phyloP scores from a whole-genome alignment of 2,113 vertebrate species.

The Turdus rufiventris region DNA sequence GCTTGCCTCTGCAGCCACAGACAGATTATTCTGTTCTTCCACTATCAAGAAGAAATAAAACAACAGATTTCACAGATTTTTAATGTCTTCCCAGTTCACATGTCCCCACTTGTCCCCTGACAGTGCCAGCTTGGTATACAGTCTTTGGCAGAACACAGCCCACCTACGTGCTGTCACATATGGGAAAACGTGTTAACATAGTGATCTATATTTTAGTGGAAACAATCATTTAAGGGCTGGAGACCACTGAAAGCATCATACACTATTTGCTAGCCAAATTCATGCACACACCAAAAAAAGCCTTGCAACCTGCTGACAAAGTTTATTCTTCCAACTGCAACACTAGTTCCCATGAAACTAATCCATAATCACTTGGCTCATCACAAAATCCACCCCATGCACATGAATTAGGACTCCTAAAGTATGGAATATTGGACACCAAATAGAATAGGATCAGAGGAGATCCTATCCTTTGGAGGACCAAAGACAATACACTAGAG shows the following conservation, averaged over 20 bases:
- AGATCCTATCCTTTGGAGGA: neutral
- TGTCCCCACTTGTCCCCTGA: neutral
- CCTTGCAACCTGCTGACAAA: neutral
- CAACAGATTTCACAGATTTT: neutral
- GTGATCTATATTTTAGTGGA: constrained; percentile 29
- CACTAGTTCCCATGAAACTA: neutral
- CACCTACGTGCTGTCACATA: neutral
- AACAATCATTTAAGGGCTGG: constrained; percentile 20
- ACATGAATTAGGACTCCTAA: neutral
- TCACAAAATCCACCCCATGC: neutral
- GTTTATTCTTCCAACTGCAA: neutral
- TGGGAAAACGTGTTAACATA: neutral
- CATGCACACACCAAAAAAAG: neutral
- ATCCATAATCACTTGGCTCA: neutral
- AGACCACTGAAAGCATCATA: neutral
- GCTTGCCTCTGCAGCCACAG: neutral
- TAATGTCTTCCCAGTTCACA: neutral
- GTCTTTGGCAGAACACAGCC: neutral
- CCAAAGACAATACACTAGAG: neutral
- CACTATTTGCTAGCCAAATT: neutral
- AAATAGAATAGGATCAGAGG: neutral
- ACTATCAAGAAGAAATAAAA: neutral
- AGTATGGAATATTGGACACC: neutral
- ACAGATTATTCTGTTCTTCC: neutral
- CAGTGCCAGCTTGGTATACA: neutral